Conservation (phyloP, 2,797 vertebrate species). For the Sebastiscus tertius region DNA sequence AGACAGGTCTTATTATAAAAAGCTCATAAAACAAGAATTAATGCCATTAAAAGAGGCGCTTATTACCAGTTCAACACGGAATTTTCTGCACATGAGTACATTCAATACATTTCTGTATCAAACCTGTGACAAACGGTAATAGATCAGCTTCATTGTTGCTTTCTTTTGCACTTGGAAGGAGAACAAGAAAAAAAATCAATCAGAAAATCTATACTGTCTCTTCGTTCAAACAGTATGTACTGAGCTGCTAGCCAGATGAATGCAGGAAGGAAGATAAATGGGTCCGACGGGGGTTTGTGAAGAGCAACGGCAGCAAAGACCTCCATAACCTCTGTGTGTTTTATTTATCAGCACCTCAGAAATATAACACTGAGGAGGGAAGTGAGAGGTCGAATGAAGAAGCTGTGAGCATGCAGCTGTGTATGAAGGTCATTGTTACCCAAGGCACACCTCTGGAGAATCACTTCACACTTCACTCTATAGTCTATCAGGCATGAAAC, state of each 20-base stretch:
- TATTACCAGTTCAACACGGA: background rate
- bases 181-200: background rate
- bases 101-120: background rate
- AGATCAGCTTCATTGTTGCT: background rate
- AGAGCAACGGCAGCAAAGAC: background rate
- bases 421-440: background rate
- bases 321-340: background rate
- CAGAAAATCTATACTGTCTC: background rate
- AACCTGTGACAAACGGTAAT: background rate
- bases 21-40: background rate
- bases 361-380: background rate
- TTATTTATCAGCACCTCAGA: background rate
- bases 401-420: background rate
- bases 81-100: background rate
- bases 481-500: background rate
- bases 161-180: background rate
- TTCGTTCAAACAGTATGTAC: background rate
- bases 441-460: background rate
- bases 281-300: background rate
- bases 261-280: background rate
- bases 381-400: background rate
- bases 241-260: background rate
- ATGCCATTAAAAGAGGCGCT: background rate
- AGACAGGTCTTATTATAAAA: slow-evolving; percentile 10
- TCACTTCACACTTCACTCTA: background rate